Evolutionary conservation across 2,113 vertebrate genomes (phyloP).

Genomic region (Ictalurus punctatus): DNA sequence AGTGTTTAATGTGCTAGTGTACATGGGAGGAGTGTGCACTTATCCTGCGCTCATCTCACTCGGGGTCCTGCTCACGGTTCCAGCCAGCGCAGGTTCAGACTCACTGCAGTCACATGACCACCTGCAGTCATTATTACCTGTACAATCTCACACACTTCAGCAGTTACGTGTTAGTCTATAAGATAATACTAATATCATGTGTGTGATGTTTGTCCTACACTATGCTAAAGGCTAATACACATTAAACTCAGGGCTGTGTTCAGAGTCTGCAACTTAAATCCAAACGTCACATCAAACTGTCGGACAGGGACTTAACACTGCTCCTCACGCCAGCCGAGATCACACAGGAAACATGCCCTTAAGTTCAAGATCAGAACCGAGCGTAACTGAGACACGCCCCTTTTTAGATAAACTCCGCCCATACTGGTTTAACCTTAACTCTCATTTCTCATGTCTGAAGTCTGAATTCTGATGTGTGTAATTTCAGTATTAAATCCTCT

Average conservation of each 20-base stretch:
- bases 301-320: background rate
- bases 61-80: conserved; percentile 59
- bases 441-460: background rate
- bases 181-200: background rate
- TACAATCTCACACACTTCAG: background rate
- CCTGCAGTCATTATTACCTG: background rate
- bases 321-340: background rate
- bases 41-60: conserved; percentile 57
- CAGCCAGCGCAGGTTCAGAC: conserved; percentile 57
- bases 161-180: background rate
- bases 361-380: no score
- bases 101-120: no score
- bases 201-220: background rate
- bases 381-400: background rate
- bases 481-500: background rate
- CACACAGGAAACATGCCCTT: background rate
- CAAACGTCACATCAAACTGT: background rate
- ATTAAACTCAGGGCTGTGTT: background rate
- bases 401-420: background rate
- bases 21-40: conserved; percentile 55
- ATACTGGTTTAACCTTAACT: background rate
- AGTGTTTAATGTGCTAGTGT: conserved; percentile 60
- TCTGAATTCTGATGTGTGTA: background rate
- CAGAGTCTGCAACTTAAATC: background rate
- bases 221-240: background rate